Conservation (phyloP, 2,113 vertebrate genomes). For the Progne subis region DNA sequence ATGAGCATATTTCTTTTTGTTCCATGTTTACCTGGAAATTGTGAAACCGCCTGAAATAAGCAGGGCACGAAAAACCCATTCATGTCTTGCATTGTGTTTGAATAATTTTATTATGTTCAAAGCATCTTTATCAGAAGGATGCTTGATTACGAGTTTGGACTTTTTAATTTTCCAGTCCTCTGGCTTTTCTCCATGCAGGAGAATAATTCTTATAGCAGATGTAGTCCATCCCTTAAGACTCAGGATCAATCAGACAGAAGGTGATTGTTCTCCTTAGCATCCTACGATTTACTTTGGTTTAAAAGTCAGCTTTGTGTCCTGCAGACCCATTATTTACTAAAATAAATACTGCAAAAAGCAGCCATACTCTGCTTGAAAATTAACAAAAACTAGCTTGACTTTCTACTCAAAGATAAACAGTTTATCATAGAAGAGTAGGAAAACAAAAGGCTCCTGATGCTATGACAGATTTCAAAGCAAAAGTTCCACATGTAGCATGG, state of each 20-base stretch:
- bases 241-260: slow-evolving; percentile 13
- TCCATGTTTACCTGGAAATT: neutral
- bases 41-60: neutral
- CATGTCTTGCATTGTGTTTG: neutral
- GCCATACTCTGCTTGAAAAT: neutral
- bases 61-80: neutral
- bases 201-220: neutral
- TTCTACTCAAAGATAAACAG: neutral
- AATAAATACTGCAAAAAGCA: neutral
- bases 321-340: neutral
- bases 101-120: neutral
- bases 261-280: slow-evolving; percentile 25
- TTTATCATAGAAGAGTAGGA: neutral
- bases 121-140: neutral
- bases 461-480: neutral
- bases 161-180: neutral
- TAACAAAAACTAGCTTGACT: neutral
- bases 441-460: neutral
- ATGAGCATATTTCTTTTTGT: neutral
- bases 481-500: neutral
- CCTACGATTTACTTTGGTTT: neutral
- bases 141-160: neutral
- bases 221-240: neutral
- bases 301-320: neutral
- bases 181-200: neutral